A percentile compares a stretch with the other conserved stretches of the same genome.
Evolutionary conservation across 2,113 vertebrate genomes (phyloP).

Genomic region (Sigmodon hispidus): DNA sequence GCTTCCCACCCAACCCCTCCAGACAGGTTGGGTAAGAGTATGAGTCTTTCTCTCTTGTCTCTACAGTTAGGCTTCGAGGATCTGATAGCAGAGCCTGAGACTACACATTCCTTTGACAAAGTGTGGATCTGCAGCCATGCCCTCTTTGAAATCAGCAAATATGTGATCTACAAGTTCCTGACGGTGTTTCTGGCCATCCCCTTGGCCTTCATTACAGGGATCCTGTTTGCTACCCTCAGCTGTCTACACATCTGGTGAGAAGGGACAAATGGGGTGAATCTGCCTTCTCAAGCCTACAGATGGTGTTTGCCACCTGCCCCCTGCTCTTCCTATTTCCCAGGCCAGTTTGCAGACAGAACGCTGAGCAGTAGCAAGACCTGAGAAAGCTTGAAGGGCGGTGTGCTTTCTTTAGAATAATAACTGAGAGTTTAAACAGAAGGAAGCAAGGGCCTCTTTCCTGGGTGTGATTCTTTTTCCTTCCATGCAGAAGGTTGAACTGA

Average conservation of each 20-base stretch:
- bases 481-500: neutral
- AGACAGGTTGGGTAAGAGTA: neutral
- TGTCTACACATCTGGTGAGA: constrained; percentile 96
- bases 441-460: neutral
- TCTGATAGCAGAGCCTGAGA: constrained; percentile 93
- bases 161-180: constrained; percentile 92
- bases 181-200: constrained; percentile 93
- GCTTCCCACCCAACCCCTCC: neutral
- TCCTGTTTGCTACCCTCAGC: constrained; percentile 92
- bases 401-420: neutral
- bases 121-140: constrained; percentile 97
- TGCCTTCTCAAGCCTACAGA: neutral
- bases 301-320: neutral
- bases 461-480: constrained; percentile 22
- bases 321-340: neutral
- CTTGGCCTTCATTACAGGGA: constrained; percentile 90
- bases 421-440: constrained; percentile 1
- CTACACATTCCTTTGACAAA: constrained; percentile 92
- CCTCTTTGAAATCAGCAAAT: constrained; percentile 93
- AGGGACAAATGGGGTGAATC: neutral
- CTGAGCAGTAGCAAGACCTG: neutral
- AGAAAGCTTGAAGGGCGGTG: neutral
- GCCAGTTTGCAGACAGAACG: neutral
- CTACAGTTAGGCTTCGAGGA: constrained; percentile 93
- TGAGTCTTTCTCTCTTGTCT: neutral